A percentile compares a stretch with the other conserved stretches of the same genome.
These are phyloP conservation scores for Riparia riparia DNA, from an alignment of 2,113 vertebrate genomes.

Conservation along the genomic window DNA sequence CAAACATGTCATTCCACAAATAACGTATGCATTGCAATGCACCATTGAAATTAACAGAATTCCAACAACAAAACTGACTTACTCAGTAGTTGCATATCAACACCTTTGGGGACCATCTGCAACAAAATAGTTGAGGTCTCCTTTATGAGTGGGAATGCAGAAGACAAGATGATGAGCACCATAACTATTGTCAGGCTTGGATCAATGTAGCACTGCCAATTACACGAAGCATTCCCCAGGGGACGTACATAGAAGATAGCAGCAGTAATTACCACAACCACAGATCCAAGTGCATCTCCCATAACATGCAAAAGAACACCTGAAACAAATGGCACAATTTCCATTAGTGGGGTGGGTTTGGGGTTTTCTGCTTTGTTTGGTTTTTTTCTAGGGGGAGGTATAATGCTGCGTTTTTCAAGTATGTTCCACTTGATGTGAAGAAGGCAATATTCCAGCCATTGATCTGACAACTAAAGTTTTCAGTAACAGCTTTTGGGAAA, in stretches of 20 bases:
- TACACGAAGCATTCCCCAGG: slow-evolving; percentile 70
- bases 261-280: slow-evolving; percentile 80
- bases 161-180: slow-evolving; percentile 85
- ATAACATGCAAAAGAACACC: slow-evolving; percentile 84
- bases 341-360: not conserved
- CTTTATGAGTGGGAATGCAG: slow-evolving; percentile 83
- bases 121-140: slow-evolving; percentile 85
- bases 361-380: not conserved
- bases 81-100: slow-evolving; percentile 79
- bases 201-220: slow-evolving; percentile 90
- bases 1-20: slow-evolving; percentile 6
- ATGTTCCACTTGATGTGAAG: not conserved
- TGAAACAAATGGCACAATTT: slow-evolving; percentile 56
- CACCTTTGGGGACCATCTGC: slow-evolving; percentile 83
- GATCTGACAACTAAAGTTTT: not conserved
- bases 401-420: not conserved
- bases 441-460: not conserved
- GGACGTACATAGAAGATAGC: slow-evolving; percentile 80
- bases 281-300: slow-evolving; percentile 84
- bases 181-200: slow-evolving; percentile 85
- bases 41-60: not conserved
- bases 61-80: slow-evolving; percentile 55
- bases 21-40: not conserved
- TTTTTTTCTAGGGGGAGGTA: fast-evolving
- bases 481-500: not conserved